Evolutionary conservation across 1,140 invertebrate genomes (phyloP).

Genomic region (Oncopodura yosiiana): DNA sequence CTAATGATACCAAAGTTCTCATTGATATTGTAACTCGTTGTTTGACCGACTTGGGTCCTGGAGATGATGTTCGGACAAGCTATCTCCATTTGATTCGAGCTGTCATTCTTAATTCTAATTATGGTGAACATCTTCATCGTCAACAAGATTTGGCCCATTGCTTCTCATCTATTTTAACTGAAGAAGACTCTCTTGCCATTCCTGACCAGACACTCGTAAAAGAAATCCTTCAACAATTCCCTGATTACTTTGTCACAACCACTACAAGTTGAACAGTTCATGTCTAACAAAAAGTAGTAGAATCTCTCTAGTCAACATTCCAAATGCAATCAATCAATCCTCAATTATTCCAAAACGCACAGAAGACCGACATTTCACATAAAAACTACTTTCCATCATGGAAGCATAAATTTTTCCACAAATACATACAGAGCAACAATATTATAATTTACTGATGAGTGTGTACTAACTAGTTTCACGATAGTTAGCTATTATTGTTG

Average conservation of each 20-base stretch:
- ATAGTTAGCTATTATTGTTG: too few relatives aligned
- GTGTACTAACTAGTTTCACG: too few relatives aligned
- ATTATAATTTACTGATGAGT: too few relatives aligned
- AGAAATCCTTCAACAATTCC: constrained; percentile 71
- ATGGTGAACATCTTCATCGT: constrained; percentile 61
- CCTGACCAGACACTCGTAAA: constrained; percentile 63
- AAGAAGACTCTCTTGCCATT: constrained; percentile 59
- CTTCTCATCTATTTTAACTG: constrained; percentile 71
- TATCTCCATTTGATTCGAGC: constrained; percentile 65
- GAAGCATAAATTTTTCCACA: too few relatives aligned
- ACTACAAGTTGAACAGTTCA: too few relatives aligned
- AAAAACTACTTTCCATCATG: too few relatives aligned
- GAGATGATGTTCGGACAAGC: constrained; percentile 61
- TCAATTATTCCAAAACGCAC: too few relatives aligned
- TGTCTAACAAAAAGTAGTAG: too few relatives aligned
- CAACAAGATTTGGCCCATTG: constrained; percentile 65
- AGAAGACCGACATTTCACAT: too few relatives aligned
- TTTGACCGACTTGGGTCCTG: constrained; percentile 75
- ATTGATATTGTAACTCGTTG: constrained; percentile 83
- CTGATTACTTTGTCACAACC: constrained; percentile 39
- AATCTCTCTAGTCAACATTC: too few relatives aligned
- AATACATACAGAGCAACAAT: too few relatives aligned
- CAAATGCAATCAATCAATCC: too few relatives aligned
- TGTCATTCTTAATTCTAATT: constrained; percentile 64
- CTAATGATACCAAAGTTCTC: constrained; percentile 83